A percentile compares a stretch with the other conserved stretches of the same genome.
Conservation (phyloP, 2,113 vertebrate genomes). For the Aegypius monachus region DNA sequence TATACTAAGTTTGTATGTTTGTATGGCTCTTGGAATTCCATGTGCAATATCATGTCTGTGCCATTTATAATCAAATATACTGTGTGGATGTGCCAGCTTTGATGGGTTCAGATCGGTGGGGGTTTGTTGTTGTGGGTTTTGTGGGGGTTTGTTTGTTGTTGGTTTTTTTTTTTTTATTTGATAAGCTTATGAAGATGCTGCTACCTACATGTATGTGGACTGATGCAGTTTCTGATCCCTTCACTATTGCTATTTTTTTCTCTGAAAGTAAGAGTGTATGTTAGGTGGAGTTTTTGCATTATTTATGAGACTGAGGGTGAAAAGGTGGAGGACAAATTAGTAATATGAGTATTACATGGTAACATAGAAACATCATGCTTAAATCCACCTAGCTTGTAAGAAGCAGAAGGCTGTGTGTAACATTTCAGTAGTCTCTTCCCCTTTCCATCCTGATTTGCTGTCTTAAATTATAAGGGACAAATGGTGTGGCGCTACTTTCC, state of each 20-base stretch:
- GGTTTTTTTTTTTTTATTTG: not conserved
- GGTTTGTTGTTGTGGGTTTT: not conserved
- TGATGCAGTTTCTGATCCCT: not conserved
- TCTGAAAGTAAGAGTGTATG: not conserved
- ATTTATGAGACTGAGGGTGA: not conserved
- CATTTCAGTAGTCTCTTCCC: not conserved
- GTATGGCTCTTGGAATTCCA: not conserved
- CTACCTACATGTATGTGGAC: not conserved
- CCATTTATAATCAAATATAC: not conserved
- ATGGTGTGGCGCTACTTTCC: not conserved
- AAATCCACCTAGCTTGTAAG: not conserved
- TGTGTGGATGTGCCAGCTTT: not conserved
- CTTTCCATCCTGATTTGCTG: not conserved
- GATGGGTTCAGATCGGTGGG: not conserved
- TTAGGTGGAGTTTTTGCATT: not conserved
- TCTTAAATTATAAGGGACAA: not conserved
- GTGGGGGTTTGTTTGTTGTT: no score
- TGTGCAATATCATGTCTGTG: not conserved
- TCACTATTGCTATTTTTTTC: not conserved
- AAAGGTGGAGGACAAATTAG: not conserved
- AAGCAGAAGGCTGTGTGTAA: not conserved
- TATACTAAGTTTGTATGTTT: not conserved
- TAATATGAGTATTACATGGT: not conserved
- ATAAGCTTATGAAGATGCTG: not conserved
- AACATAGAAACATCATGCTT: not conserved